These are phyloP conservation scores for Mormyrus hasselquistii DNA, from an alignment of 2,797 vertebrate species.

Conservation along the genomic window DNA sequence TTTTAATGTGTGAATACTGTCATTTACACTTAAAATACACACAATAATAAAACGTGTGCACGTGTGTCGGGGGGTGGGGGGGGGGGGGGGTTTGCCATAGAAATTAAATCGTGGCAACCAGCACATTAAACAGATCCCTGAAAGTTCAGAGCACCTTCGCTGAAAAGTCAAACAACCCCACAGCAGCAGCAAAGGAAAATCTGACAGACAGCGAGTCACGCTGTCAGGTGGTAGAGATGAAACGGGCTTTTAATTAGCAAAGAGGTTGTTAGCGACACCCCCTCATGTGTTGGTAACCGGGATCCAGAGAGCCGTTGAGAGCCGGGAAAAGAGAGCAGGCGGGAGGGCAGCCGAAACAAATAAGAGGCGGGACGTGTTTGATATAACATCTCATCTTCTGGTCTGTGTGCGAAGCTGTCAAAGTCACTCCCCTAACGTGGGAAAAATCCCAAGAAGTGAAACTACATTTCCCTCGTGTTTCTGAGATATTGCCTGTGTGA, in stretches of 20 bases:
- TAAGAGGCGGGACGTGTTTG: neutral
- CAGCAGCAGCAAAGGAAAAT: neutral
- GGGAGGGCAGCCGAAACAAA: neutral
- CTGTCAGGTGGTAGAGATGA: slow-evolving; percentile 38
- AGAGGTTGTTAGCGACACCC: slow-evolving; percentile 41
- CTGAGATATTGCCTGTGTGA: neutral
- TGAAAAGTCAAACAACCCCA: neutral
- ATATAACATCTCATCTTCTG: neutral
- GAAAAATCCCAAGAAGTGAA: neutral
- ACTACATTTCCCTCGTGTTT: neutral
- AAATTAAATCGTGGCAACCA: neutral
- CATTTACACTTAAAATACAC: neutral
- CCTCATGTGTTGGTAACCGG: slow-evolving; percentile 28
- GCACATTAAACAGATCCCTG: neutral
- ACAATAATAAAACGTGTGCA: neutral
- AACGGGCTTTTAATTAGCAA: slow-evolving; percentile 51
- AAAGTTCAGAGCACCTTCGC: neutral
- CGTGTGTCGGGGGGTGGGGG: neutral
- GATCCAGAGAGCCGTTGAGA: neutral
- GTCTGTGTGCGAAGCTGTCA: neutral
- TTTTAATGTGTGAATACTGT: neutral
- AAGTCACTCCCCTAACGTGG: neutral
- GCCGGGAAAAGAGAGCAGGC: neutral
- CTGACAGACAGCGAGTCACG: neutral
- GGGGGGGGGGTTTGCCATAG: neutral